phyloP scores from a whole-genome alignment of 2,888 invertebrate genomes.

The Leptura quadrifasciata region DNA sequence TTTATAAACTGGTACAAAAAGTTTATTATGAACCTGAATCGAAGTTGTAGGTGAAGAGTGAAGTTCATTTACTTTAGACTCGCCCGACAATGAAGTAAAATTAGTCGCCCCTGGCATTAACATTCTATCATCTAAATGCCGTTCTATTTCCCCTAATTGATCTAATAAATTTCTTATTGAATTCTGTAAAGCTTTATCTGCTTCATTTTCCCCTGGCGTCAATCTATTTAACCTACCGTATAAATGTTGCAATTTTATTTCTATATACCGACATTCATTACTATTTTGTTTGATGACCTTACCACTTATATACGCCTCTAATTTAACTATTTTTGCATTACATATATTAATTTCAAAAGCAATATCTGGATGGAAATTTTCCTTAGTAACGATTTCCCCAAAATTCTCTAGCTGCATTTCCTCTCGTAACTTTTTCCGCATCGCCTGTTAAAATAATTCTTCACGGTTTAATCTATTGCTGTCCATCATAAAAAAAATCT shows the following conservation, averaged over 20 bases:
- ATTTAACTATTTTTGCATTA: background rate
- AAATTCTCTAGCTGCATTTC: too few species aligned
- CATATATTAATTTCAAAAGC: too few species aligned
- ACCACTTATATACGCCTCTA: constrained; percentile 5
- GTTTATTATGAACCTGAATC: too few species aligned
- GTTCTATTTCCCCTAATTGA: background rate
- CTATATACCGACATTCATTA: background rate
- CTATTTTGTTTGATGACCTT: background rate
- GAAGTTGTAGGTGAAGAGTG: too few species aligned
- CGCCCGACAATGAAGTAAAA: background rate
- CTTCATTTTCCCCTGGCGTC: background rate
- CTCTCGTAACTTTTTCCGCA: too few species aligned
- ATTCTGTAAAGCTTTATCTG: background rate
- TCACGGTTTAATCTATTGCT: too few species aligned
- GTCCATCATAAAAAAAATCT: too few species aligned
- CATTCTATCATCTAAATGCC: background rate
- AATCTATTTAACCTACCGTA: constrained; percentile 2
- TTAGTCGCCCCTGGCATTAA: background rate
- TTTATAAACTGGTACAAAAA: too few species aligned
- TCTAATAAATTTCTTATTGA: constrained; percentile 10
- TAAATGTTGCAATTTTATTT: constrained; percentile 18
- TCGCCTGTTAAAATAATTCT: too few species aligned
- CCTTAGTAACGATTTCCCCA: too few species aligned
- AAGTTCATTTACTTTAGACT: background rate
- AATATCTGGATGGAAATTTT: too few species aligned